A percentile compares a stretch with the other conserved stretches of the same genome.
Evolutionary conservation across 2,797 vertebrate species (phyloP).

Genomic region (Coregonus ussuriensis): DNA sequence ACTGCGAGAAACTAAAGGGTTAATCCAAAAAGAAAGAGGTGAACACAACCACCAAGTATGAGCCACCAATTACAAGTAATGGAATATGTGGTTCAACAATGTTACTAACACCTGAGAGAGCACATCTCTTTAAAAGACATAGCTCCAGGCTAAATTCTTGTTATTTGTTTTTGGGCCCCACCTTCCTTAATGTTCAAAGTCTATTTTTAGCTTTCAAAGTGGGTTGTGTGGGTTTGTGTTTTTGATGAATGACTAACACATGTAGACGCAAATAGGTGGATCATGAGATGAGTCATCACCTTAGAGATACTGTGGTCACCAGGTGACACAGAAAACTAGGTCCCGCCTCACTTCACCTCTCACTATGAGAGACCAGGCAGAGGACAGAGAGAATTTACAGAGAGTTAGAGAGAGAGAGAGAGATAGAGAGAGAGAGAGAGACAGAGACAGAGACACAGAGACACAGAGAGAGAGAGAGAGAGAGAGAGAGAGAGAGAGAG

Average conservation of each 20-base stretch:
- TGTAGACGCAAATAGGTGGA: background rate
- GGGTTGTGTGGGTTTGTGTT: constrained; percentile 3
- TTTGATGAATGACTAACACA: background rate
- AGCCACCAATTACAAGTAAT: background rate
- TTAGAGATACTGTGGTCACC: background rate
- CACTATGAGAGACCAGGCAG: background rate
- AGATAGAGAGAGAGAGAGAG: background rate
- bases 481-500: no score
- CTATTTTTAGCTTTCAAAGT: constrained; percentile 1
- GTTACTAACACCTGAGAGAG: no score
- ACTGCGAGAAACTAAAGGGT: background rate
- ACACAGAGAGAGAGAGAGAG: no score
- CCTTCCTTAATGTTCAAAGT: background rate
- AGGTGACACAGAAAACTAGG: background rate
- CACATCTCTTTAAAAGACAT: no score
- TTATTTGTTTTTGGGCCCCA: background rate
- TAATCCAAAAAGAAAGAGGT: background rate
- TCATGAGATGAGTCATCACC: background rate
- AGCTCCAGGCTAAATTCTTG: background rate
- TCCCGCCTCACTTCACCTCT: background rate
- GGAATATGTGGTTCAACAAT: background rate
- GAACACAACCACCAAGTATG: background rate
- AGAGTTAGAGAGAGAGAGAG: background rate
- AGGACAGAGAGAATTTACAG: background rate
- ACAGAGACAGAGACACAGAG: background rate